Conservation (phyloP, 1,140 invertebrate species). For the Pachyrhynchus sulphureomaculatus region DNA sequence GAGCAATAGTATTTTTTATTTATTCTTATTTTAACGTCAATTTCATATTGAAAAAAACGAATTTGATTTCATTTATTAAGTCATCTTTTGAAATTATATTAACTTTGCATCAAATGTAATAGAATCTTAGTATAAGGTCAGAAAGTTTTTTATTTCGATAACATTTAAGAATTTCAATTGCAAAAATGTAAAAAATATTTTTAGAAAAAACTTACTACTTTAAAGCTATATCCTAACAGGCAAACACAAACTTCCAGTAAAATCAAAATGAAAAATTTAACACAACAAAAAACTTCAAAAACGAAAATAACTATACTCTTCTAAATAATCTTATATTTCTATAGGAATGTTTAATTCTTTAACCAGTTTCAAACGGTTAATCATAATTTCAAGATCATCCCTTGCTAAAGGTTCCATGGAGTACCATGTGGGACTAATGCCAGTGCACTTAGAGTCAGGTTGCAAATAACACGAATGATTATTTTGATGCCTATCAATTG, state of each 20-base stretch:
- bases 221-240: not conserved
- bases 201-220: not conserved
- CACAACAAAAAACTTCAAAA: too few relatives aligned
- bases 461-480: slow-evolving; percentile 87
- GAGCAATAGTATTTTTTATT: too few relatives aligned
- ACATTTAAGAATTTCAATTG: not conserved
- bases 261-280: too few relatives aligned
- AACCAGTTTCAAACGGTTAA: slow-evolving; percentile 83
- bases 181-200: not conserved
- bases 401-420: slow-evolving; percentile 74
- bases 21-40: too few relatives aligned
- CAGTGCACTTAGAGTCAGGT: slow-evolving; percentile 84
- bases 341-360: slow-evolving; percentile 69
- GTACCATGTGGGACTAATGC: slow-evolving; percentile 91
- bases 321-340: slow-evolving; percentile 48
- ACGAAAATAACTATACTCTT: slow-evolving; percentile 38
- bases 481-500: slow-evolving; percentile 84
- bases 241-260: not conserved
- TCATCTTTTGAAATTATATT: too few relatives aligned
- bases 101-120: too few relatives aligned
- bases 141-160: too few relatives aligned
- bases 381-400: slow-evolving; percentile 78
- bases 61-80: too few relatives aligned
- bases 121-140: too few relatives aligned
- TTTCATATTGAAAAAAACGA: too few relatives aligned